Evolutionary conservation across 2,797 vertebrate genomes (phyloP), one percentile per base, ranked within the genome.

Genomic region (Enteromius fasciolatus): DNA sequence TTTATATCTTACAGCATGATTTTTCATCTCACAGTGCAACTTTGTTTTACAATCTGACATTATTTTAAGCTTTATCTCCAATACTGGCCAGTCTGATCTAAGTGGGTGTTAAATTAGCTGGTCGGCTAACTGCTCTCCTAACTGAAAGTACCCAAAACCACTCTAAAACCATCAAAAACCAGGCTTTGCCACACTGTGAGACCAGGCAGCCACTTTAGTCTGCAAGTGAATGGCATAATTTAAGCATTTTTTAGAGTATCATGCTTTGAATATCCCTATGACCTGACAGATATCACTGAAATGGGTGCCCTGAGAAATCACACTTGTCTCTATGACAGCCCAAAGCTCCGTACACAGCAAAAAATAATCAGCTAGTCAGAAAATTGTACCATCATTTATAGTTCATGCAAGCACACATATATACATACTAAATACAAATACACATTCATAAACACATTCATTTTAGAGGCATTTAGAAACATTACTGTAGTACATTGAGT

Each of bases 151-250:
- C 50, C 12, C 3, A 25, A 36, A 75, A 75, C 20, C 20, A 4
- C 12, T 75, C 52, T 57, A 57, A 75, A 75, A 57, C 72, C 52
- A 57, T 75, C 33, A 17, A 74, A 73, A 74, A 57, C 6, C 25
- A 73, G 0, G 25, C 17, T 52, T 14, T 5, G 25, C 46, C 59
- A 61, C 59, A 15, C 12, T 31, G 25, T 25, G 14, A 63, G 6
- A 31, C 25, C 20, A 73, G 28, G 28, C 46, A 33, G n/a, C 44
- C 10, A 52, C 46, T 10, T 7, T 73, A 11, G 46, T 15, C 23
- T 46, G 14, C n/a, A 69, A 12, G 70, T n/a, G 48, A 73, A 52
- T 73, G 28, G 46, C 48, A 52, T 33, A 20, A 25, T 54, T 28
- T 52, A 54, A n/a, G 70, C 48, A 73, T 52, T 73, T 73, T 73